These are phyloP conservation scores for Amphibalanus amphitrite DNA, from an alignment of 1,140 invertebrate genomes.

Conservation along the genomic window DNA sequence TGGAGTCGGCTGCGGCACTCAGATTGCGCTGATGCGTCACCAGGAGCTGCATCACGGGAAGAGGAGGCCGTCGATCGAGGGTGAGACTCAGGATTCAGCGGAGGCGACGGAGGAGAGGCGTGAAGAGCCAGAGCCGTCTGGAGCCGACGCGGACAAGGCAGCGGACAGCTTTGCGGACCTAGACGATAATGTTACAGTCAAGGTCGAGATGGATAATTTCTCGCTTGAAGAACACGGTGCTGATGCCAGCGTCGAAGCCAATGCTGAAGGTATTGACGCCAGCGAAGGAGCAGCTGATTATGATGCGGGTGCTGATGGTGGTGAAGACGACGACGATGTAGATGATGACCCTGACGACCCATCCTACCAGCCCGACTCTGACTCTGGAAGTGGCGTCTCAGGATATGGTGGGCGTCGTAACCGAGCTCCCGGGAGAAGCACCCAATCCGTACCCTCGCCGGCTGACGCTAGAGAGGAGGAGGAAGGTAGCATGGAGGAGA, in stretches of 20 bases:
- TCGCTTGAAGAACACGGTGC: background rate
- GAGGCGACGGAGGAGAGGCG: background rate
- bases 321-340: background rate
- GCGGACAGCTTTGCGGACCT: background rate
- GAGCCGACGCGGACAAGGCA: background rate
- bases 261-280: no score
- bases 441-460: no score
- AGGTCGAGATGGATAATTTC: background rate
- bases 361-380: conserved; percentile 6
- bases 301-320: conserved; percentile 1
- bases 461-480: no score
- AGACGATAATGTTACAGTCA: background rate
- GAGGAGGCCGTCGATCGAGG: conserved; percentile 5
- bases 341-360: background rate
- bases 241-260: no score
- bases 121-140: background rate
- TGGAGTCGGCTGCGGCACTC: conserved; percentile 18
- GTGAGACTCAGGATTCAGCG: background rate
- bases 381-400: conserved; percentile 9
- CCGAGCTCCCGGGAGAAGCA: background rate
- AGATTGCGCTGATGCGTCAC: conserved; percentile 17
- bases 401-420: background rate
- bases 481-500: no score
- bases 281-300: no score
- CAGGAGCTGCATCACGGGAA: conserved; percentile 18